Base-by-base conservation (phyloP, 2,888 invertebrate genomes). In the Cerastoderma edule region DNA sequence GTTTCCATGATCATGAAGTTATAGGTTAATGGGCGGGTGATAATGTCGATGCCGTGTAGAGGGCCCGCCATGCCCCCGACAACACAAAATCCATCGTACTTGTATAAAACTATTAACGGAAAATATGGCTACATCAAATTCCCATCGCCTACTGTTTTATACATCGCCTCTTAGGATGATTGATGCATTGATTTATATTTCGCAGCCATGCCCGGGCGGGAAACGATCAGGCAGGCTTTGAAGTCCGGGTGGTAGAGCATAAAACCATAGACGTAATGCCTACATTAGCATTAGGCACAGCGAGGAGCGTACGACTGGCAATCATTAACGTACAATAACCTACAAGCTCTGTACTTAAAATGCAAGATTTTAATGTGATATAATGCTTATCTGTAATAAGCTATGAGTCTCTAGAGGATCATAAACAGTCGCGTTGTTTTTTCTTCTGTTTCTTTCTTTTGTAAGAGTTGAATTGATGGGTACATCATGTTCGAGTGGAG, bases 91-190 rank as follows among this genome's bases (percentile, higher is more conserved):
- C n/a, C n/a, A n/a, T n/a, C n/a, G n/a, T n/a, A n/a, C n/a, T n/a
- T n/a, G n/a, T n/a, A n/a, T n/a, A n/a, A n/a, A n/a, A n/a, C n/a
- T n/a, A n/a, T n/a, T n/a, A n/a, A n/a, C n/a, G n/a, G n/a, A 30
- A 60, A 32, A 35, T 60, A 39, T 39, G 72, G 44, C 76, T 60
- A 75, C 80, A 80, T 80, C 77, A 77, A 78, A 68, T 75, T 75
- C 67, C 69, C 80, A 75, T 80, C 78, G 66, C 77, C 72, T 60
- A 72, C 77, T 80, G 80, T 78, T 80, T 80, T 67, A 72, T 72
- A 57, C 75, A 56, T 56, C 39, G 63, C 67, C 67, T 50, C 68
- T 53, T 44, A 46, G 28, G 57, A 74, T 78, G 78, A 78, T 78
- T 74, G 80, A 80, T 80, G 72, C 54, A 66, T 67, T 73, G 74